Evolutionary conservation across 2,113 vertebrate genomes (phyloP), one percentile per base, ranked within the genome.

Genomic region (Dolichallabes microphthalmus): DNA sequence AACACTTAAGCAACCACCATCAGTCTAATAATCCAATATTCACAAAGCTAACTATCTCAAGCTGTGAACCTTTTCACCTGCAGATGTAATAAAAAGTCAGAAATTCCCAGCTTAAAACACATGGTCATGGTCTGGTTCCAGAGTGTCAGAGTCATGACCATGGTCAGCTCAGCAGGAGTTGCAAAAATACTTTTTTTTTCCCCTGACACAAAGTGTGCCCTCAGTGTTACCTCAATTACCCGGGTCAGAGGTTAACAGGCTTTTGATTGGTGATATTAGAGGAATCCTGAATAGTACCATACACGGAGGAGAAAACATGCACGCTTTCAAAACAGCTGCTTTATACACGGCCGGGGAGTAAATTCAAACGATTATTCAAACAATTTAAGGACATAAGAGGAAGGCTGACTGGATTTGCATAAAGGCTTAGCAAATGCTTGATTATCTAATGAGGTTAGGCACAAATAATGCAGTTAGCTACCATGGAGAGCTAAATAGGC

Each of bases 311-410:
- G 17, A 30, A 85, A 82, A 79, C 55, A 78, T 57, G 45, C 73
- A 78, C 75, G 35, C 86, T 85, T 80, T 85, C 22, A 79, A 74
- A 89, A 86, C n/a, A 69, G 53, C 82, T 84, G 82, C 73, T 82
- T 80, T 85, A 32, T 30, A 74, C 60, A 82, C 58, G 30, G 82
- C 58, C 82, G 27, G 88, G 0, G 32, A 87, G 76, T 82, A 78
- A 86, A 87, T 86, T 89, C 76, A 88, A 89, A 90, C 86, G 57
- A 77, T 52, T 27, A 82, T 87, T 79, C 87, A 71, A 85, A 81
- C 82, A 53, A 79, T 53, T 71, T 25, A 45, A 15, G 68, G n/a
- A 30, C 25, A 11, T 27, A 66, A 55, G 55, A 66, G 17, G 73
- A 76, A 78, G 50, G 63, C 50, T 85, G 66, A 63, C 7, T 50